Base-by-base conservation (phyloP, 1,140 invertebrate species). In the Papilio machaon region DNA sequence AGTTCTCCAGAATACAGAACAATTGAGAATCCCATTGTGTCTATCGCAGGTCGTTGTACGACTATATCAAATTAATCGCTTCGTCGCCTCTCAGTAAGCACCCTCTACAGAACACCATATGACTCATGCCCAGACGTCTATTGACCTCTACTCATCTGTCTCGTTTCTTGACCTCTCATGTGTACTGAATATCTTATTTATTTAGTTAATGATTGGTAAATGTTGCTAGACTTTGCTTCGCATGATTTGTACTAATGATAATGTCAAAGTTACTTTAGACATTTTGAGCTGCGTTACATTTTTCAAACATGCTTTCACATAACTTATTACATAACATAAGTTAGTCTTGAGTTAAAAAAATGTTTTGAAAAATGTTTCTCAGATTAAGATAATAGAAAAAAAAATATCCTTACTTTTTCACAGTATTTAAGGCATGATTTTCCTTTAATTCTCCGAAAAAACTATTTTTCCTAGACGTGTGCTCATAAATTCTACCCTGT, bases 11-110 rank as follows among this genome's bases (percentile, higher is more conserved):
- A 7, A 58, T 19, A 58, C 4, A 6, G 47, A 43, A 52, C 10
- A 13, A 54, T 19, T 60, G 6, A 38, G 64, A 38, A 38, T 35
- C 11, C 13, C 5, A 70, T 38, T 35, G 30, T 35, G 64, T 70
- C 30, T 35, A 64, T 19, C 11, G 64, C 5, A 35, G 13, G 79
- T 52, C 64, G 47, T 15, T 23, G 64, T 11, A 52, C 15, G 5
- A 4, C 60, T 43, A 35, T 7, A 79, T 79, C 80, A 19, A 78
- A 80, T 85, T 85, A 82, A 85, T 81, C 81, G 74, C 67, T 5
- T 60, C 75, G 82, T 84, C 60, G 60, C 43, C 43, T 17, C 30
- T 23, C 80, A 81, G 81, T 73, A 73, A 74, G 54, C 49, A 75
- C 46, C n/a, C 46, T 75, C 73, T 75, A 13, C 73, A 46, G 73